A percentile compares a stretch with the other conserved stretches of the same genome.
Evolutionary conservation across 2,888 invertebrate species (phyloP).

Genomic region (Cheilosia urbana): DNA sequence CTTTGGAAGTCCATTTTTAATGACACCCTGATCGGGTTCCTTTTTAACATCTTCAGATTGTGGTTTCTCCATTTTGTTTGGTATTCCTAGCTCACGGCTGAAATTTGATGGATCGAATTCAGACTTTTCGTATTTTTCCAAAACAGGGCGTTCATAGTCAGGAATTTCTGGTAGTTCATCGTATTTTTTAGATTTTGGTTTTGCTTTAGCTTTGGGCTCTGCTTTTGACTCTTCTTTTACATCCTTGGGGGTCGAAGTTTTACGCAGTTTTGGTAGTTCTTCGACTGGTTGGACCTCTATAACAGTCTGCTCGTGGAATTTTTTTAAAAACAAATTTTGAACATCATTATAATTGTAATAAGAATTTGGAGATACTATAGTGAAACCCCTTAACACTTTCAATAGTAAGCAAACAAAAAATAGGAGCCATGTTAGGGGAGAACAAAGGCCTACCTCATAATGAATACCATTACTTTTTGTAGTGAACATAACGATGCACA

Average conservation of each 20-base stretch:
- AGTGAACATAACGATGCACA: too few species aligned
- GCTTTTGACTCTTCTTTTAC: slow-evolving; percentile 81
- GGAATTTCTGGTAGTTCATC: slow-evolving; percentile 87
- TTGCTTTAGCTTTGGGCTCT: slow-evolving; percentile 80
- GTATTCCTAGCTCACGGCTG: slow-evolving; percentile 80
- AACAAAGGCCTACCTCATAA: too few species aligned
- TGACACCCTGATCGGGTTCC: slow-evolving; percentile 77
- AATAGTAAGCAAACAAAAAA: too few species aligned
- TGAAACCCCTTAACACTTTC: too few species aligned
- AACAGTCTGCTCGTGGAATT: slow-evolving; percentile 77
- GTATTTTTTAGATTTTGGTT: slow-evolving; percentile 83
- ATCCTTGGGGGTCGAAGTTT: slow-evolving; percentile 78
- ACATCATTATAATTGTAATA: background rate
- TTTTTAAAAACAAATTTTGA: slow-evolving; percentile 23
- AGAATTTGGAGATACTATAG: too few species aligned
- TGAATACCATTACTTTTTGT: too few species aligned
- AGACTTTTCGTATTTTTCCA: slow-evolving; percentile 88
- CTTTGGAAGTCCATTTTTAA: slow-evolving; percentile 82
- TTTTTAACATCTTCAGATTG: slow-evolving; percentile 78
- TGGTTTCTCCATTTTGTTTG: slow-evolving; percentile 82
- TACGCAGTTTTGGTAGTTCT: slow-evolving; percentile 82
- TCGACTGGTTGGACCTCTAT: slow-evolving; percentile 80
- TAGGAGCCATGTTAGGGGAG: too few species aligned
- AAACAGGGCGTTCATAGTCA: slow-evolving; percentile 90
- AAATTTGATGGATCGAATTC: slow-evolving; percentile 84